phyloP scores from a whole-genome alignment of 2,888 invertebrate species.

The Willowsia nigromaculata region DNA sequence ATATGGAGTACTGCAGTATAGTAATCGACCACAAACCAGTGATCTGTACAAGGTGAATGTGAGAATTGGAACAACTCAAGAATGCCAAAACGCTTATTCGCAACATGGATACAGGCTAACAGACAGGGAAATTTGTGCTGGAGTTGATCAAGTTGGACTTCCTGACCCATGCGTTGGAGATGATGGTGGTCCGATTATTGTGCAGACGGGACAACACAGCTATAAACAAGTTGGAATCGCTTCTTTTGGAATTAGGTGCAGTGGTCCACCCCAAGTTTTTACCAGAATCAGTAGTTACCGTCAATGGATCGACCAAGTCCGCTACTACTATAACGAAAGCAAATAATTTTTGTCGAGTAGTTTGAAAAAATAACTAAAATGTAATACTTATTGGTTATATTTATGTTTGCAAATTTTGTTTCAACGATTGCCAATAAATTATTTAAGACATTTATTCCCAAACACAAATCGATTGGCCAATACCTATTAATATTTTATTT shows the following conservation, averaged over 20 bases:
- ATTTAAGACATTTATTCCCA: background rate
- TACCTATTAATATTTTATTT: no score
- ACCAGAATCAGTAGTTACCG: slow-evolving; percentile 69
- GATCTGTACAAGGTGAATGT: slow-evolving; percentile 91
- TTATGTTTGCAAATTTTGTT: background rate
- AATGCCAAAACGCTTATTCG: slow-evolving; percentile 85
- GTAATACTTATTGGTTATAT: no score
- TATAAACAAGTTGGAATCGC: slow-evolving; percentile 94
- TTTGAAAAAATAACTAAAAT: no score
- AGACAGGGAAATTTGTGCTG: slow-evolving; percentile 72
- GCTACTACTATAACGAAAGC: slow-evolving; percentile 54
- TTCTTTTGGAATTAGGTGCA: slow-evolving; percentile 95
- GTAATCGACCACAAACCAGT: slow-evolving; percentile 90
- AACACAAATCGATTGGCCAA: no score
- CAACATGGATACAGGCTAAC: slow-evolving; percentile 62
- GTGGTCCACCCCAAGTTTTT: slow-evolving; percentile 85
- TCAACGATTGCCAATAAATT: background rate
- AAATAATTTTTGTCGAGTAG: background rate
- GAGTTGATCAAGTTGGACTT: slow-evolving; percentile 53
- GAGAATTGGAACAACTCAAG: slow-evolving; percentile 89
- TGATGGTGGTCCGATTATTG: slow-evolving; percentile 87
- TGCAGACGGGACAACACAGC: slow-evolving; percentile 85
- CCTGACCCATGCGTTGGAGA: slow-evolving; percentile 70
- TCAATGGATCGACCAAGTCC: slow-evolving; percentile 71
- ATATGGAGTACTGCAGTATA: slow-evolving; percentile 73